phyloP scores from a whole-genome alignment of 1,140 invertebrate genomes.

The Probaryconus sp. region DNA sequence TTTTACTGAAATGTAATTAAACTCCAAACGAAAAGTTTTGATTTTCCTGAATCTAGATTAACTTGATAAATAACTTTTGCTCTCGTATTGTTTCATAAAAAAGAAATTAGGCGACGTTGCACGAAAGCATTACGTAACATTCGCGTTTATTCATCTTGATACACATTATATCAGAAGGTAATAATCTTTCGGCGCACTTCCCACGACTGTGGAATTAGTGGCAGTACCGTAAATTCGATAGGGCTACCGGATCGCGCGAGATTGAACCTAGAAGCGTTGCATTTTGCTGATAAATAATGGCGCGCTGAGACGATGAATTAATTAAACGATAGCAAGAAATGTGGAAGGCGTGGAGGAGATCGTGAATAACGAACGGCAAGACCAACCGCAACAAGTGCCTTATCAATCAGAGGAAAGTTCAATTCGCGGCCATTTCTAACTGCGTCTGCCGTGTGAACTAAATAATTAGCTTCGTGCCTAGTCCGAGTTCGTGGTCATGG shows the following conservation, averaged over 20 bases:
- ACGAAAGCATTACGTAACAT: slow-evolving; percentile 37
- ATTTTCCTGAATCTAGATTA: too few relatives aligned
- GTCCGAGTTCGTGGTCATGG: background rate
- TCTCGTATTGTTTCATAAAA: too few relatives aligned
- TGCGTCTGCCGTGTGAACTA: slow-evolving; percentile 18
- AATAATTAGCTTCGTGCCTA: slow-evolving; percentile 39
- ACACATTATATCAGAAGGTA: slow-evolving; percentile 26
- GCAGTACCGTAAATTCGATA: slow-evolving; percentile 51
- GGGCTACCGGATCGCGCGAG: slow-evolving; percentile 33
- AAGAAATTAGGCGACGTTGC: slow-evolving; percentile 37
- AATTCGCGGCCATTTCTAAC: slow-evolving; percentile 3
- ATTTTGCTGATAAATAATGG: slow-evolving; percentile 50
- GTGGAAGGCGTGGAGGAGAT: slow-evolving; percentile 30
- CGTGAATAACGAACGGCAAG: slow-evolving; percentile 31
- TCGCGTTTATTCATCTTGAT: slow-evolving; percentile 34
- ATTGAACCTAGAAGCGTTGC: slow-evolving; percentile 47
- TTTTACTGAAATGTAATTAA: too few relatives aligned
- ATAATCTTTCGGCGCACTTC: slow-evolving; percentile 42
- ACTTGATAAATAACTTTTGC: too few relatives aligned
- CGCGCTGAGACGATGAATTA: slow-evolving; percentile 51
- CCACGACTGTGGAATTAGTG: slow-evolving; percentile 46
- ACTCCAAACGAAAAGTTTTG: too few relatives aligned
- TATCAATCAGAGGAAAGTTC: slow-evolving; percentile 44
- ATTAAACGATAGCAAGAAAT: slow-evolving; percentile 53
- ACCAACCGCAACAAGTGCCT: slow-evolving; percentile 16